A percentile compares a stretch with the other conserved stretches of the same genome.
These are phyloP conservation scores for Catocala sponsa DNA, from an alignment of 2,888 invertebrate species.

Conservation along the genomic window DNA sequence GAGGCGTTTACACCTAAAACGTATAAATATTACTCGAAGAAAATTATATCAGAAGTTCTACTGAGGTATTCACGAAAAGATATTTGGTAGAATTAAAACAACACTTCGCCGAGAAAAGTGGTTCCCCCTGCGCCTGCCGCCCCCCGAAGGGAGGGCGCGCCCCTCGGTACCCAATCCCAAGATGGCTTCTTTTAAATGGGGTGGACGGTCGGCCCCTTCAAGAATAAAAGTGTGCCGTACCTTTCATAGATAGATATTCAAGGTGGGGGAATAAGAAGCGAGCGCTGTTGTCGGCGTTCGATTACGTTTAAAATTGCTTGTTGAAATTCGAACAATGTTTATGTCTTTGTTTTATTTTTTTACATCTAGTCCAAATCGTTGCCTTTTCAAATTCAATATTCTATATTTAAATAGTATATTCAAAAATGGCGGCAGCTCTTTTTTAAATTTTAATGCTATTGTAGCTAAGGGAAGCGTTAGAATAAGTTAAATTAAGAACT, in stretches of 20 bases:
- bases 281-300: slow-evolving; percentile 65
- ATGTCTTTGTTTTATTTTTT: slow-evolving; percentile 50
- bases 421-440: no score
- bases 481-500: slow-evolving; percentile 16
- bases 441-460: background rate
- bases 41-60: slow-evolving; percentile 85
- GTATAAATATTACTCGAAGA: slow-evolving; percentile 80
- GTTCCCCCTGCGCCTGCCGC: slow-evolving; percentile 68
- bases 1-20: slow-evolving; percentile 75
- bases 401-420: no score
- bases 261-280: slow-evolving; percentile 77
- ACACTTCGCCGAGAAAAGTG: slow-evolving; percentile 86
- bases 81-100: slow-evolving; percentile 88
- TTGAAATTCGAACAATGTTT: slow-evolving; percentile 71
- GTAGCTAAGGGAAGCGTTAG: background rate
- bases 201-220: slow-evolving; percentile 83
- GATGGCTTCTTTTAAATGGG: slow-evolving; percentile 88
- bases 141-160: slow-evolving; percentile 60
- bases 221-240: slow-evolving; percentile 86
- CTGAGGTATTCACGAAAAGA: slow-evolving; percentile 87
- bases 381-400: slow-evolving; percentile 21
- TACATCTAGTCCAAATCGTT: slow-evolving; percentile 48
- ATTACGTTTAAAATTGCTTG: slow-evolving; percentile 81
- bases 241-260: slow-evolving; percentile 74
- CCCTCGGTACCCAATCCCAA: slow-evolving; percentile 77